A percentile compares a stretch with the other conserved stretches of the same genome.
Evolutionary conservation across 2,113 vertebrate genomes (phyloP).

Genomic region (Ictalurus furcatus): DNA sequence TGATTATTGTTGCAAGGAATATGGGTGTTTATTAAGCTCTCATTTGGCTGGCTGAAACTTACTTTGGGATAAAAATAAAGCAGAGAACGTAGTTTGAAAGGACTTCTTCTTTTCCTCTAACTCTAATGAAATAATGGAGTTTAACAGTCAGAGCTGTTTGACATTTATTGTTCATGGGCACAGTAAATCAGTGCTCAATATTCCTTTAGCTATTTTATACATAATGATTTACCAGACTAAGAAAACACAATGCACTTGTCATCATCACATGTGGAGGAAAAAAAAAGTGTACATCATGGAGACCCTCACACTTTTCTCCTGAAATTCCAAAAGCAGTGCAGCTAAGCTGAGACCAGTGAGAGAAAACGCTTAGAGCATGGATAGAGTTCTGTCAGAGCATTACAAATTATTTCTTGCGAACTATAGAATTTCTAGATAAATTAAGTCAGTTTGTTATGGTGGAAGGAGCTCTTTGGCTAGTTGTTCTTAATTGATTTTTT

Average conservation of each 20-base stretch:
- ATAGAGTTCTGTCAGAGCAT: background rate
- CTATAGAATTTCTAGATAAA: background rate
- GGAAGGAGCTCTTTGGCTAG: background rate
- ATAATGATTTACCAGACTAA: slow-evolving; percentile 12
- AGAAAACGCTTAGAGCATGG: background rate
- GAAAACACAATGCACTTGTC: slow-evolving; percentile 14
- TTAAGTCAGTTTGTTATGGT: background rate
- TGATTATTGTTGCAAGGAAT: background rate
- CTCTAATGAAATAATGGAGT: background rate
- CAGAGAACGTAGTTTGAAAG: background rate
- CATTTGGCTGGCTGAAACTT: background rate
- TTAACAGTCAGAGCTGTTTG: background rate
- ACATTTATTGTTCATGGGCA: background rate
- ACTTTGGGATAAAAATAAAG: slow-evolving; percentile 23
- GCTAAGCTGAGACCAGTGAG: background rate
- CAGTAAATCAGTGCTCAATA: background rate
- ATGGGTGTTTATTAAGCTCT: background rate
- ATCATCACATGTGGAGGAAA: background rate
- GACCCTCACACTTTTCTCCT: slow-evolving; percentile 7
- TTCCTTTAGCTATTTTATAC: background rate
- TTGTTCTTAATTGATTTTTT: background rate
- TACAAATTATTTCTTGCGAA: slow-evolving; percentile 4
- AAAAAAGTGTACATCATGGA: background rate
- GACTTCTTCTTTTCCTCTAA: background rate
- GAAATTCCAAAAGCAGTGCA: background rate